A percentile compares a stretch with the other conserved stretches of the same genome.
Conservation (phyloP, 2,888 invertebrate species). For the Cosmorhoe ocellata region DNA sequence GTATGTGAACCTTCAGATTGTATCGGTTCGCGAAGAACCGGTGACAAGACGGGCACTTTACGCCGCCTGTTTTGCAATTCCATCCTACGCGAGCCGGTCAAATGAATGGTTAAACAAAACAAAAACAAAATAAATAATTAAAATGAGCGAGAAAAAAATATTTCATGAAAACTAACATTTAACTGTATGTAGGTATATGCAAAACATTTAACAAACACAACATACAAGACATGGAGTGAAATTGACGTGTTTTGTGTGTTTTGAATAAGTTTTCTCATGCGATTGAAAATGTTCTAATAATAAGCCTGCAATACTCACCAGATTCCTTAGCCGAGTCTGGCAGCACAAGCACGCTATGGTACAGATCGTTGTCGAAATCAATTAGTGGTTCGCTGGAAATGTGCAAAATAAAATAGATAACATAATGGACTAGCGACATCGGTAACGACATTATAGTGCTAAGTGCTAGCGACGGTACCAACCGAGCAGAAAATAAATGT, state of each 20-base stretch:
- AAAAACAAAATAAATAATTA: conserved; percentile 8
- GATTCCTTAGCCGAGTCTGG: conserved; percentile 71
- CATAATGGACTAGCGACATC: not conserved
- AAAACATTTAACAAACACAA: too few relatives aligned
- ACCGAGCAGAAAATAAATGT: not conserved
- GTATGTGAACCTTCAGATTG: conserved; percentile 87
- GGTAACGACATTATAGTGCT: too few relatives aligned
- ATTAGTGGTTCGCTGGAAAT: conserved; percentile 72
- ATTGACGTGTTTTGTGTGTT: too few relatives aligned
- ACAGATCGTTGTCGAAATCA: conserved; percentile 76
- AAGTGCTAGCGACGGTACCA: not conserved
- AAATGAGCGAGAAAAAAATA: too few relatives aligned
- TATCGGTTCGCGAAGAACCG: conserved; percentile 85
- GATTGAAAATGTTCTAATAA: not conserved
- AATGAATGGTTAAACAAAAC: conserved; percentile 14
- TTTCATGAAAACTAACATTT: too few relatives aligned
- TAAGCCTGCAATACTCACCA: conserved; percentile 50
- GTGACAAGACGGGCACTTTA: conserved; percentile 85
- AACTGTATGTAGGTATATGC: too few relatives aligned
- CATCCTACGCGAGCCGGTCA: conserved; percentile 49
- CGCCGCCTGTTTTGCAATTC: conserved; percentile 79
- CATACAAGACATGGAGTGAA: too few relatives aligned
- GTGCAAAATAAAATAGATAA: conserved; percentile 31
- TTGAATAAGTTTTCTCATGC: too few relatives aligned
- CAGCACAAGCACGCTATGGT: conserved; percentile 70